Evolutionary conservation across 2,113 vertebrate species (phyloP).

Genomic region (human (Homo sapiens)): GRCh38 chr6:7249001-7249500

Average conservation of each 20-base stretch:
- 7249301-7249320: constrained; percentile 88
- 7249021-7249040: constrained; percentile 1
- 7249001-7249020: constrained; percentile 66
- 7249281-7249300: constrained; percentile 84
- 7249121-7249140: constrained; percentile 82
- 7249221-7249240: constrained; percentile 79
- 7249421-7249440: constrained; percentile 89
- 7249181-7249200: constrained; percentile 97
- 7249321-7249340: constrained; percentile 84
- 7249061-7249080: neutral
- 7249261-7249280: constrained; percentile 90
- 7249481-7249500: constrained; percentile 64
- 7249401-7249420: constrained; percentile 81
- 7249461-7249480: constrained; percentile 73
- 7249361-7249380: constrained; percentile 85
- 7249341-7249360: constrained; percentile 85
- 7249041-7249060: constrained; percentile 26
- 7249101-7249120: constrained; percentile 48
- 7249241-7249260: constrained; percentile 79
- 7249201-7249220: constrained; percentile 88
- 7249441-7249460: constrained; percentile 79
- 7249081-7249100: neutral
- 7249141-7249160: constrained; percentile 78
- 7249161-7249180: constrained; percentile 80
- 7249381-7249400: constrained; percentile 77